These are phyloP conservation scores for Amazona ochrocephala DNA, from an alignment of 2,797 vertebrate species.

Conservation along the genomic window DNA sequence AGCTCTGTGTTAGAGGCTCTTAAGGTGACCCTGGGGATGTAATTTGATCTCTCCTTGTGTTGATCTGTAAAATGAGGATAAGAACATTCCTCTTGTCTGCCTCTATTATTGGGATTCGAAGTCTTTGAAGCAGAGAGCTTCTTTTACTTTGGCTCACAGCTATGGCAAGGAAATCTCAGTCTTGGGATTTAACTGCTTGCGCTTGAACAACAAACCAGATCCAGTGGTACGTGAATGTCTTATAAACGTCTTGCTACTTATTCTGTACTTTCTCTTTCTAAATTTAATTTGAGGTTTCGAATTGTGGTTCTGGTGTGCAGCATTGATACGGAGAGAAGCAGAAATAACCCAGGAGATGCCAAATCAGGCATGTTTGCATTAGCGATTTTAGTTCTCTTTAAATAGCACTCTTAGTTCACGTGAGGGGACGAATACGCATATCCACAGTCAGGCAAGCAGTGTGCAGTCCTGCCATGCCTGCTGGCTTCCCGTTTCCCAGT, in stretches of 20 bases:
- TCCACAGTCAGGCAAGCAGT: background rate
- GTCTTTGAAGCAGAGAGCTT: constrained; percentile 18
- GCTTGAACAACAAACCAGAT: background rate
- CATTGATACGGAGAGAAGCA: background rate
- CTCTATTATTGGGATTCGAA: constrained; percentile 23
- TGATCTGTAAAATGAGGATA: constrained; percentile 56
- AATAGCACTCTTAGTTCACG: background rate
- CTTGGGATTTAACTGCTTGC: background rate
- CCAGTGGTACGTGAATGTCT: background rate
- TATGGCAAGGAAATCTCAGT: background rate
- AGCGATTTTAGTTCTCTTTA: background rate
- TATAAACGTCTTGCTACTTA: background rate
- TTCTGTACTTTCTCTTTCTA: constrained; percentile 2
- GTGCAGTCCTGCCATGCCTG: background rate
- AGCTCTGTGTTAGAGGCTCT: background rate
- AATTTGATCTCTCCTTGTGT: constrained; percentile 40
- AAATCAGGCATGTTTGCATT: background rate
- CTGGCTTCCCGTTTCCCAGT: background rate
- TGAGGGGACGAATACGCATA: background rate
- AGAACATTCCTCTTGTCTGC: constrained; percentile 61
- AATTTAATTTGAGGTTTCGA: constrained; percentile 31
- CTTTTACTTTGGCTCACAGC: constrained; percentile 2
- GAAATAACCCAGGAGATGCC: constrained; percentile 6
- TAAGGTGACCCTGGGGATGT: constrained; percentile 48
- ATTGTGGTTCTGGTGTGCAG: background rate